Base-by-base conservation (phyloP, 2,888 invertebrate genomes). In the Lasioglossum calceatum region DNA sequence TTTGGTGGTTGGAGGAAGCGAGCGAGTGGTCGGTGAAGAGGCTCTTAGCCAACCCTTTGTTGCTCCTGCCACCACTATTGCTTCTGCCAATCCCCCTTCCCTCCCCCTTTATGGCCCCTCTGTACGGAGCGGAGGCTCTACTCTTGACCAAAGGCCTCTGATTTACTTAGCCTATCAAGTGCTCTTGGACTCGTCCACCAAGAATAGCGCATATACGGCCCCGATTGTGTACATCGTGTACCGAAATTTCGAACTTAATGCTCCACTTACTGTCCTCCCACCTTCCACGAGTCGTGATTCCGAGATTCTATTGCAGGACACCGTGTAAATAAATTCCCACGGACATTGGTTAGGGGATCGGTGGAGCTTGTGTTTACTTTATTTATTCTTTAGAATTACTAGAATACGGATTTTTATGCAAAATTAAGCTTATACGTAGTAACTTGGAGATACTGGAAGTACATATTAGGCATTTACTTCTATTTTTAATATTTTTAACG, bases 41-140 rank as follows among this genome's bases (percentile, higher is more conserved):
- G 94, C 95, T 94, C 95, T 95, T 93, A 93, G 93, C 76, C 93
- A 93, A 94, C 94, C 95, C 94, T 95, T 95, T 95, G 95, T 94
- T 94, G 94, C 93, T 92, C 92, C 92, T 92, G 92, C 92, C 91
- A 81, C 88, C 89, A 73, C 87, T 86, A 85, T 91, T 87, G 82
- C 90, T 79, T 78, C 81, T 71, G 72, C 78, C 79, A 72, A 44
- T 67, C 58, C 16, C 58, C 67, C 5, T 0, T 10, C 14, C 67
- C 67, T 0, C 58, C 50, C 32, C 81, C 54, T 77, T 16, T 36
- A 36, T 19, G 5, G 36, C 32, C 36, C 85, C 76, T 70, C 39
- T 70, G 74, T 83, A 82, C 85, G 84, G 58, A 79, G 74, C 42
- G 77, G 77, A 86, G 84, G 84, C 85, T 77, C 82, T 75, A 86